Evolutionary conservation across 2,888 invertebrate species (phyloP).

Genomic region (Heliconius charithonia): DNA sequence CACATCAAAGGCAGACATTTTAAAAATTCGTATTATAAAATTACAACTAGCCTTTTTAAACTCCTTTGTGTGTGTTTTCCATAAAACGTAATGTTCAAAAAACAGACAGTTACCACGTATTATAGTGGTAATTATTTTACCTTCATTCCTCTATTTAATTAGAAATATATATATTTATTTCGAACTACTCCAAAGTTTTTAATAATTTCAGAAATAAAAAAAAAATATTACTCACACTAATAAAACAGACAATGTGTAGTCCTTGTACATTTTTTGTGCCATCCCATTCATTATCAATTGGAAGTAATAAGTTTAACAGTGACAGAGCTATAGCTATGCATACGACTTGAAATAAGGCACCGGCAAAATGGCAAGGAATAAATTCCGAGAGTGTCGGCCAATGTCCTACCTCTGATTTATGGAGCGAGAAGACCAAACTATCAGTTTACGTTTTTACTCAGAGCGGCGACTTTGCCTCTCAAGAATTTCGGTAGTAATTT

Average conservation of each 20-base stretch:
- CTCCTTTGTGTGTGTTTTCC: too few species aligned
- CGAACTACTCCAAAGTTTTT: not conserved
- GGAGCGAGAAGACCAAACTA: conserved; percentile 69
- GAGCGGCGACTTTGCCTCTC: conserved; percentile 64
- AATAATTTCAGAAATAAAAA: not conserved
- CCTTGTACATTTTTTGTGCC: conserved; percentile 44
- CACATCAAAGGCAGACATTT: not conserved
- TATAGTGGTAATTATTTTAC: not conserved
- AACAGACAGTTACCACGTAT: not conserved
- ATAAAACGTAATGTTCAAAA: too few species aligned
- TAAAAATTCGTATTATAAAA: not conserved
- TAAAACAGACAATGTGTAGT: conserved; percentile 48
- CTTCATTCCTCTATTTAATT: not conserved
- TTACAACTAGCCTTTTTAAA: not conserved
- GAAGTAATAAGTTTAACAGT: conserved; percentile 53
- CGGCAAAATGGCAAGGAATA: conserved; percentile 63
- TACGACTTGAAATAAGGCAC: conserved; percentile 55
- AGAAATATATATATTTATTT: not conserved
- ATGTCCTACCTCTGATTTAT: conserved; percentile 74
- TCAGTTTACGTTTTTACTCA: conserved; percentile 66
- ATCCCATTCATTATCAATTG: conserved; percentile 52
- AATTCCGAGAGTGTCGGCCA: conserved; percentile 75
- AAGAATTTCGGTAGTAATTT: conserved; percentile 63
- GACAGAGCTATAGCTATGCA: conserved; percentile 51
- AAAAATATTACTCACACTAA: conserved; percentile 39